phyloP scores from a whole-genome alignment of 2,797 vertebrate species.

The Meriones psammophilus region DNA sequence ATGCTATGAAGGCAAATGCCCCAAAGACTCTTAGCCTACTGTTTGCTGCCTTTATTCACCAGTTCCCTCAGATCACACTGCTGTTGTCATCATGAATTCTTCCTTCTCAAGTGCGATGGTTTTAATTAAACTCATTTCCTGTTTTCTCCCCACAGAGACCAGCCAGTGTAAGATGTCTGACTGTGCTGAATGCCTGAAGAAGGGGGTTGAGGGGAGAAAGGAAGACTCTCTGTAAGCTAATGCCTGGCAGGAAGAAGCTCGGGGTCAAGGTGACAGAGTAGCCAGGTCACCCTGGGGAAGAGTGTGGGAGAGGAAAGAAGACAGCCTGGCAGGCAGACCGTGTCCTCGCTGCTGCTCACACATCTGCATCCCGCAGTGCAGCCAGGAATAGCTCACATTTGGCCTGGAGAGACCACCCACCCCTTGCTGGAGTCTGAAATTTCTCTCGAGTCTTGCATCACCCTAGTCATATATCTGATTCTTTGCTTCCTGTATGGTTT shows the following conservation, averaged over 20 bases:
- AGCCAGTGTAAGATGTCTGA: not conserved
- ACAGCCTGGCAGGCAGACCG: not conserved
- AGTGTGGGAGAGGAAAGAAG: not conserved
- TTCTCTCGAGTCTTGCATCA: constrained; percentile 41
- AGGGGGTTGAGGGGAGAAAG: not conserved
- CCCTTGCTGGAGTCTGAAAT: constrained; percentile 10
- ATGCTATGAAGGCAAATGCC: not conserved
- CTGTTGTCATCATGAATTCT: constrained; percentile 43
- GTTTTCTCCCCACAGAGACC: constrained; percentile 51
- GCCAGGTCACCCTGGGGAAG: not conserved
- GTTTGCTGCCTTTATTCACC: not conserved
- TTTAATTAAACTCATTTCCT: constrained; percentile 67
- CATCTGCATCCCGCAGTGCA: not conserved
- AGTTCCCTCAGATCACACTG: constrained; percentile 41
- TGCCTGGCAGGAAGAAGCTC: not conserved
- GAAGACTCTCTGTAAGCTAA: not conserved
- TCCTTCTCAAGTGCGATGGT: constrained; percentile 26
- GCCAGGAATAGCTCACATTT: not conserved
- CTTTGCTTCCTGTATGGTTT: constrained; percentile 67
- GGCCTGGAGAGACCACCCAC: constrained; percentile 31
- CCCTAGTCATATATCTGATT: constrained; percentile 60
- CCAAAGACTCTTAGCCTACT: not conserved
- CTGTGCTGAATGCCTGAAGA: not conserved
- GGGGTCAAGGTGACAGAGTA: not conserved
- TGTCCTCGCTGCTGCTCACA: constrained; percentile 7